A percentile compares a stretch with the other conserved stretches of the same genome.
phyloP scores from a whole-genome alignment of 2,888 invertebrate species.

The Schrankia costaestrigalis region DNA sequence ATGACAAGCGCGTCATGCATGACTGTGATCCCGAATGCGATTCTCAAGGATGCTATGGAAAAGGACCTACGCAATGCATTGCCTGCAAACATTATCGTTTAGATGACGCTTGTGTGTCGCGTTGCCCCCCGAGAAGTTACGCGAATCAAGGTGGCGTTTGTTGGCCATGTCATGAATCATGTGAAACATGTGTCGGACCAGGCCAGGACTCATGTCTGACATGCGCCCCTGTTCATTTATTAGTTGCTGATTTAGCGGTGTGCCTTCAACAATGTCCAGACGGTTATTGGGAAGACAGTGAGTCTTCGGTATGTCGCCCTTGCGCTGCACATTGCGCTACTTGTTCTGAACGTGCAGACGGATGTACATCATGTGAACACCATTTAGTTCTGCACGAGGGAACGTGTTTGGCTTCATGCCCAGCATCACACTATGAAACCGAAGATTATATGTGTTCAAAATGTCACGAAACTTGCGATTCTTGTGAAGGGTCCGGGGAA shows the following conservation, averaged over 20 bases:
- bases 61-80: constrained; percentile 91
- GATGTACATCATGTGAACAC: constrained; percentile 93
- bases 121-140: constrained; percentile 92
- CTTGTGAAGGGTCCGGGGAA: constrained; percentile 88
- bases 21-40: constrained; percentile 93
- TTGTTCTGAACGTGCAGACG: constrained; percentile 90
- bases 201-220: constrained; percentile 92
- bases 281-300: constrained; percentile 91
- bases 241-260: constrained; percentile 91
- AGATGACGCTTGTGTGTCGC: constrained; percentile 91
- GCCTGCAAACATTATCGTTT: constrained; percentile 90
- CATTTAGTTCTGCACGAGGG: constrained; percentile 91
- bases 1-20: constrained; percentile 82
- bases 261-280: constrained; percentile 94
- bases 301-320: constrained; percentile 88
- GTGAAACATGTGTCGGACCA: constrained; percentile 93
- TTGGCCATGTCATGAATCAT: constrained; percentile 93
- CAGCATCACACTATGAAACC: constrained; percentile 89
- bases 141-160: constrained; percentile 90
- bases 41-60: constrained; percentile 91
- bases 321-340: constrained; percentile 93
- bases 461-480: constrained; percentile 89
- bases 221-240: constrained; percentile 90
- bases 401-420: constrained; percentile 91
- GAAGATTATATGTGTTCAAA: constrained; percentile 92